Conservation (phyloP, 2,888 invertebrate genomes). For the Diadromus collaris region DNA sequence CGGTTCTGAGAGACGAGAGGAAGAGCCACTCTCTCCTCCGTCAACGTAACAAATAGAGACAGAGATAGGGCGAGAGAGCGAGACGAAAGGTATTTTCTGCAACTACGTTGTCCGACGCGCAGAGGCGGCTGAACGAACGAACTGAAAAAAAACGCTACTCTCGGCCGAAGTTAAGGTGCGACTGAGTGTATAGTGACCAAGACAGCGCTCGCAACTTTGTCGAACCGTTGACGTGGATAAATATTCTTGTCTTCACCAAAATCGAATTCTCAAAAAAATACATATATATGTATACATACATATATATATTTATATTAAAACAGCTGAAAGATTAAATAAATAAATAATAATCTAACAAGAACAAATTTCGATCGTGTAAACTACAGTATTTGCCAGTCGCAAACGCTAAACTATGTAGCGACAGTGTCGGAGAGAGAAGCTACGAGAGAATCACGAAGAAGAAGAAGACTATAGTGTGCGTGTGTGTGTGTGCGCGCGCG, state of each 20-base stretch:
- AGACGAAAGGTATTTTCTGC: conserved; percentile 27
- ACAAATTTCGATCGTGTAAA: neutral
- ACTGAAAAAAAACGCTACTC: conserved; percentile 52
- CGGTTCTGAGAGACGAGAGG: conserved; percentile 54
- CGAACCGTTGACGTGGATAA: conserved; percentile 61
- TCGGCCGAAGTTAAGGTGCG: conserved; percentile 63
- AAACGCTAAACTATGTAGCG: conserved; percentile 54
- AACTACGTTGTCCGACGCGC: conserved; percentile 48
- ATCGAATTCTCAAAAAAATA: neutral
- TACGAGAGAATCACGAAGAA: conserved; percentile 10
- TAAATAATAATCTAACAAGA: neutral
- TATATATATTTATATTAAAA: neutral
- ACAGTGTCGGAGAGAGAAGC: conserved; percentile 8
- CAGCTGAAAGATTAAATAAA: neutral
- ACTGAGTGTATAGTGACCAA: conserved; percentile 70
- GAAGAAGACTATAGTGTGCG: conserved; percentile 17
- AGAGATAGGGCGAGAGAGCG: conserved; percentile 55
- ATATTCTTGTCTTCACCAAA: conserved; percentile 19
- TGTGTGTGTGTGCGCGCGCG: conserved; percentile 44
- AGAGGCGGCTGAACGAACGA: conserved; percentile 48
- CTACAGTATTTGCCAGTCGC: conserved; percentile 39
- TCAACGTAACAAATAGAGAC: conserved; percentile 45
- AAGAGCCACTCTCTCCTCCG: conserved; percentile 45
- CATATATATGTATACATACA: neutral
- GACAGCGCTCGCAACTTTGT: conserved; percentile 60